These are phyloP conservation scores for Pyxicephalus adspersus DNA, from an alignment of 2,113 vertebrate genomes.

Conservation along the genomic window DNA sequence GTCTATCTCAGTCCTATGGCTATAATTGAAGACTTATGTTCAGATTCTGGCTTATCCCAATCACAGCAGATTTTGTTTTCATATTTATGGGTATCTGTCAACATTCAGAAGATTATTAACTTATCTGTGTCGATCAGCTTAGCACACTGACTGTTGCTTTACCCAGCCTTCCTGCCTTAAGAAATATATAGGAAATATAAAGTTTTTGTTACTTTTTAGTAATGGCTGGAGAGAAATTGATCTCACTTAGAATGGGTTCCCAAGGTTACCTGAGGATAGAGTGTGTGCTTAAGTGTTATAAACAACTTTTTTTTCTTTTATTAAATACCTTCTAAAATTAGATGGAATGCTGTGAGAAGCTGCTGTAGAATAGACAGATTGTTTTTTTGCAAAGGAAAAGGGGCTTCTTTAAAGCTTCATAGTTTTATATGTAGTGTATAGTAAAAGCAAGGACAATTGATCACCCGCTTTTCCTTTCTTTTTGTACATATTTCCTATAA, in stretches of 20 bases:
- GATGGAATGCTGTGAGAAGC: background rate
- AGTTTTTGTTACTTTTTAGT: too few species aligned
- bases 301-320: background rate
- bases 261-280: background rate
- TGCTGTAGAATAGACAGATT: constrained; percentile 24
- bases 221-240: too few species aligned
- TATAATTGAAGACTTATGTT: too few species aligned
- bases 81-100: too few species aligned
- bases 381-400: constrained; percentile 11
- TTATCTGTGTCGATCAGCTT: too few species aligned
- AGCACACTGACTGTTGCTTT: too few species aligned
- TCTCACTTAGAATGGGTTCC: background rate
- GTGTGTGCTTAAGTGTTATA: background rate
- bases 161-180: too few species aligned
- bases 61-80: too few species aligned
- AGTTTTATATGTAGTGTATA: constrained; percentile 45
- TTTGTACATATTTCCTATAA: constrained; percentile 41
- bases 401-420: constrained; percentile 36
- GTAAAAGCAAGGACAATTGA: constrained; percentile 11
- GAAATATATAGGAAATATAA: too few species aligned
- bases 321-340: background rate
- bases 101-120: too few species aligned
- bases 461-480: constrained; percentile 12
- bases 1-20: too few species aligned
- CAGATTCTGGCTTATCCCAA: too few species aligned